Evolutionary conservation across 2,888 invertebrate genomes (phyloP).

Genomic region (Andrena haemorrhoa): DNA sequence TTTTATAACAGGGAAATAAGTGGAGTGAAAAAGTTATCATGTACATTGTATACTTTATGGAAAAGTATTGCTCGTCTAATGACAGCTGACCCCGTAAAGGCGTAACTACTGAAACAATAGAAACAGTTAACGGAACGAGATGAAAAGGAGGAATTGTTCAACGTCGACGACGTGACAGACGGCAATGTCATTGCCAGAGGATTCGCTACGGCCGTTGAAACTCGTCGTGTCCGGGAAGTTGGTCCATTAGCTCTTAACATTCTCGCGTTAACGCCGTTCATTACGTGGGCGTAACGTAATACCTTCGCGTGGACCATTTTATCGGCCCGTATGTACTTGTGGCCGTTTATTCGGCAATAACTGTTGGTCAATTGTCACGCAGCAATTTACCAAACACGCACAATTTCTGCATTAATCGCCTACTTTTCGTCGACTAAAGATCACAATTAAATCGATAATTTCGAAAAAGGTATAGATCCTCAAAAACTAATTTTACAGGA

Average conservation of each 20-base stretch:
- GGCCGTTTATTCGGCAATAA: conserved; percentile 28
- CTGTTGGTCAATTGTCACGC: conserved; percentile 34
- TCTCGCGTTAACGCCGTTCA: conserved; percentile 76
- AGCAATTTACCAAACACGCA: conserved; percentile 8
- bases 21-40: too few species aligned
- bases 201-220: conserved; percentile 79
- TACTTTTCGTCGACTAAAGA: background rate
- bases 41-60: too few species aligned
- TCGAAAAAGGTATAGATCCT: too few species aligned
- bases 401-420: background rate
- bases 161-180: conserved; percentile 40
- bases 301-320: conserved; percentile 70
- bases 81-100: background rate
- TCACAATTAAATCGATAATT: too few species aligned
- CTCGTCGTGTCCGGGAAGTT: conserved; percentile 84
- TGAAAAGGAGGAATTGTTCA: conserved; percentile 38
- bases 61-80: background rate
- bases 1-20: too few species aligned
- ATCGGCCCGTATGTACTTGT: conserved; percentile 43
- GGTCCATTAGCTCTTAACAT: conserved; percentile 82
- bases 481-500: too few species aligned
- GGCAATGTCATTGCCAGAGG: conserved; percentile 83
- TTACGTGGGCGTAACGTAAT: conserved; percentile 78
- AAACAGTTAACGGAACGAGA: conserved; percentile 30
- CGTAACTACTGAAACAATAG: conserved; percentile 11